These are phyloP conservation scores for Sarcophaga carnaria DNA, from an alignment of 2,888 invertebrate species.

Conservation along the genomic window DNA sequence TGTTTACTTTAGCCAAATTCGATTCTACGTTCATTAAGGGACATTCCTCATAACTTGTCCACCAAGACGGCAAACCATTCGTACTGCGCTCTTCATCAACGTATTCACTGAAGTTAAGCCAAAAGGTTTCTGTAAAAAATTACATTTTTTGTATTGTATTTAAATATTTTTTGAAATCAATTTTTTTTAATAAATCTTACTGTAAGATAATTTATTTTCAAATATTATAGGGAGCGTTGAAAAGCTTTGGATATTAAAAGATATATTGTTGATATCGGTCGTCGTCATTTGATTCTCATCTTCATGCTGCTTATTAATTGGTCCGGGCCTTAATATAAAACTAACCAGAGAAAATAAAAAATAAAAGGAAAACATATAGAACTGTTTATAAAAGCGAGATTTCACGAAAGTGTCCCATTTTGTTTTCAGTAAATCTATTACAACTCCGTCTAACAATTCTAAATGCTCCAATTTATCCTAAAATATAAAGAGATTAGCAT, in stretches of 20 bases:
- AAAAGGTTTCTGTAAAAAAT: constrained; percentile 77
- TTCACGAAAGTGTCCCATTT: constrained; percentile 99
- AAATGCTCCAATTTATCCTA: constrained; percentile 97
- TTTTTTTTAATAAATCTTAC: constrained; percentile 35
- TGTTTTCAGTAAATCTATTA: constrained; percentile 95
- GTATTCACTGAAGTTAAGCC: constrained; percentile 80
- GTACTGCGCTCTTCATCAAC: constrained; percentile 75
- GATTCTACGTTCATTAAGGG: constrained; percentile 80
- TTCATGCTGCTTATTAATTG: constrained; percentile 81
- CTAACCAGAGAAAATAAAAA: constrained; percentile 94
- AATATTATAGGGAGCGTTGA: constrained; percentile 23
- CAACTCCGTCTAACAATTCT: constrained; percentile 95
- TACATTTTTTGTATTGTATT: not conserved
- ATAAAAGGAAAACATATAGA: constrained; percentile 94
- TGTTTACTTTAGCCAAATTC: constrained; percentile 76
- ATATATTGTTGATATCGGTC: constrained; percentile 34
- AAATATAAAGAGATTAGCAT: not conserved
- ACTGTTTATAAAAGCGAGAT: constrained; percentile 95
- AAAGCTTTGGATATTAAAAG: constrained; percentile 21
- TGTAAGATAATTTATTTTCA: constrained; percentile 41
- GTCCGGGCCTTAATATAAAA: constrained; percentile 94
- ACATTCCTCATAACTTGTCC: constrained; percentile 80
- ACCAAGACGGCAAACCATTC: constrained; percentile 77
- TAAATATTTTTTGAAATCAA: not conserved
- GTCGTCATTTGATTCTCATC: constrained; percentile 70